Evolutionary conservation across 2,797 vertebrate genomes (phyloP).

Genomic region (Peromyscus attwateri): DNA sequence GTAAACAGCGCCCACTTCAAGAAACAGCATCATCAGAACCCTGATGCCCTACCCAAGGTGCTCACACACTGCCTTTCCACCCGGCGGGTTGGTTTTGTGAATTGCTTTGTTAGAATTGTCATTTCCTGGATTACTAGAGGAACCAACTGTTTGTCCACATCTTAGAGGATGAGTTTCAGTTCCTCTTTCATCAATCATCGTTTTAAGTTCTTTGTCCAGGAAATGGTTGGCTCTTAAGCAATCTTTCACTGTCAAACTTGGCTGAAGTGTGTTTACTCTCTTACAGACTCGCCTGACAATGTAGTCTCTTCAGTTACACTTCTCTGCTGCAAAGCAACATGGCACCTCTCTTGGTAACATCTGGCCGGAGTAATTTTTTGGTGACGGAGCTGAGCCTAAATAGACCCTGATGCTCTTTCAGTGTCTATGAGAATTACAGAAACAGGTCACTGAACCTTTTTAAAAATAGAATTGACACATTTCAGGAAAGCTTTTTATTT

Average conservation of each 20-base stretch:
- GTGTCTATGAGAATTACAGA: slow-evolving; percentile 59
- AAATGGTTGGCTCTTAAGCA: slow-evolving; percentile 67
- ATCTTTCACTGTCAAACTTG: not conserved
- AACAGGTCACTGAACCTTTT: slow-evolving; percentile 78
- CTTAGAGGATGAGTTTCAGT: not conserved
- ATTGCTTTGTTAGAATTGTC: not conserved
- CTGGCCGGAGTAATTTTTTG: not conserved
- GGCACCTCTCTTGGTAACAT: not conserved
- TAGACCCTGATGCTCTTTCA: slow-evolving; percentile 50
- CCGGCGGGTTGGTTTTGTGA: not conserved
- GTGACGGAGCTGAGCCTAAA: slow-evolving; percentile 61
- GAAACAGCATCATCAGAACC: not conserved
- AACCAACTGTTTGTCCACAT: not conserved
- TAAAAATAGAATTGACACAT: slow-evolving; percentile 77
- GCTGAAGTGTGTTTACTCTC: not conserved
- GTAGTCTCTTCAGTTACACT: accelerated
- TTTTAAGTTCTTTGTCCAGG: slow-evolving; percentile 60
- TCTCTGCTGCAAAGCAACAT: not conserved
- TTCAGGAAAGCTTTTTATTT: slow-evolving; percentile 52
- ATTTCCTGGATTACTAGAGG: slow-evolving; percentile 16
- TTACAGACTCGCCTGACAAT: not conserved
- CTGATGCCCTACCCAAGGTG: too few species aligned
- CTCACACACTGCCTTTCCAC: not conserved
- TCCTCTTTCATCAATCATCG: slow-evolving; percentile 55
- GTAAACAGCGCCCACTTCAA: not conserved